Conservation (phyloP, 2,888 invertebrate genomes). For the Cerastis rubricosa region DNA sequence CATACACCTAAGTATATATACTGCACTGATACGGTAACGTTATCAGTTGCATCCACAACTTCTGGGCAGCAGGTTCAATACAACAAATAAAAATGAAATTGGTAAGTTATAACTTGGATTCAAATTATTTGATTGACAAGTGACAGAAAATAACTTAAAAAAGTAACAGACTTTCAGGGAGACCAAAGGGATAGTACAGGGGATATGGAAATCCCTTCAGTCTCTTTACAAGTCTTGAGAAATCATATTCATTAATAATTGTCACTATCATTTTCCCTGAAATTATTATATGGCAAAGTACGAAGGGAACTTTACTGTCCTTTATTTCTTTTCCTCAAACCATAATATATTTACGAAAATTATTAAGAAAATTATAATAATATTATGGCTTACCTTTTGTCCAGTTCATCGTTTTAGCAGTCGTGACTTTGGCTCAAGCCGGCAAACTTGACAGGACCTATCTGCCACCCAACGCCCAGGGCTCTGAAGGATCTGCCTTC, state of each 20-base stretch:
- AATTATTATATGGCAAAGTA: not conserved
- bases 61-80: slow-evolving; percentile 70
- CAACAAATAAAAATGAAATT: slow-evolving; percentile 78
- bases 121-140: not conserved
- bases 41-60: slow-evolving; percentile 81
- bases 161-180: not conserved
- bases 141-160: not conserved
- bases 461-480: slow-evolving; percentile 80
- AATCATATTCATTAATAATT: too few species aligned
- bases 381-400: not conserved
- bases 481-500: slow-evolving; percentile 53
- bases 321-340: not conserved
- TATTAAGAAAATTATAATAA: not conserved
- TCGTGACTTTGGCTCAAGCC: slow-evolving; percentile 76
- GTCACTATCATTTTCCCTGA: not conserved
- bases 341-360: not conserved
- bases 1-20: slow-evolving; percentile 82
- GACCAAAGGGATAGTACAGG: too few species aligned
- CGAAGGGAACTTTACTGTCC: not conserved
- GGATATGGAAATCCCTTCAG: not conserved
- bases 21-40: slow-evolving; percentile 75
- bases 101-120: slow-evolving; percentile 70
- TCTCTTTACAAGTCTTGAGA: not conserved
- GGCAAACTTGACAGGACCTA: slow-evolving; percentile 84
- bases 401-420: slow-evolving; percentile 73